A percentile compares a stretch with the other conserved stretches of the same genome.
Evolutionary conservation across 2,888 invertebrate species (phyloP).

Genomic region (Flexamia atlantica): DNA sequence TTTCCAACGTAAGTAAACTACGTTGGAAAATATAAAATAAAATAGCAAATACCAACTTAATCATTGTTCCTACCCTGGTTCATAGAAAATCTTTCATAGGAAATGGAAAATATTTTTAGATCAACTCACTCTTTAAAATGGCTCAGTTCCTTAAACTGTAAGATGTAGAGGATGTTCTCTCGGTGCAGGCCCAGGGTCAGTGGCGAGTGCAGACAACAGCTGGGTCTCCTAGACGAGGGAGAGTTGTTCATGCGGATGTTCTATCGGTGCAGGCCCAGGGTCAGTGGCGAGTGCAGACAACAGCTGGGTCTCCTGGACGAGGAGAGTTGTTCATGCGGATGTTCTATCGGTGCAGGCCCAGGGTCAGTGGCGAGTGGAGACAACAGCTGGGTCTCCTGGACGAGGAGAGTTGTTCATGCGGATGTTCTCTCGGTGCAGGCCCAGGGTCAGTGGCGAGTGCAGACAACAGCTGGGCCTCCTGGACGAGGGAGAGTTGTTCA

Average conservation of each 20-base stretch:
- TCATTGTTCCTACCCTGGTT: too few relatives aligned
- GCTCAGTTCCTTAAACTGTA: too few relatives aligned
- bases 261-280: slow-evolving; percentile 64
- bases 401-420: slow-evolving; percentile 95
- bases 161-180: too few relatives aligned
- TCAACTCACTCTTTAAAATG: too few relatives aligned
- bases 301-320: slow-evolving; percentile 85
- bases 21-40: too few relatives aligned
- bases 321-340: slow-evolving; percentile 93
- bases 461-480: too few relatives aligned
- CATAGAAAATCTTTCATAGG: too few relatives aligned
- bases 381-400: slow-evolving; percentile 69
- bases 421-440: slow-evolving; percentile 84
- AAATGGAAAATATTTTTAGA: too few relatives aligned
- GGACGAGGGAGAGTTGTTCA: slow-evolving; percentile 90
- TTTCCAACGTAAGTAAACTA: too few relatives aligned
- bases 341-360: slow-evolving; percentile 84
- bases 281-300: slow-evolving; percentile 74
- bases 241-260: slow-evolving; percentile 84
- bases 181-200: slow-evolving; percentile 64
- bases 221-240: slow-evolving; percentile 87
- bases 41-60: too few relatives aligned
- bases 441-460: slow-evolving; percentile 67
- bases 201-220: slow-evolving; percentile 76
- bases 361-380: slow-evolving; percentile 67